Evolutionary conservation across 2,797 vertebrate genomes (phyloP).

Genomic region (Characodon lateralis): DNA sequence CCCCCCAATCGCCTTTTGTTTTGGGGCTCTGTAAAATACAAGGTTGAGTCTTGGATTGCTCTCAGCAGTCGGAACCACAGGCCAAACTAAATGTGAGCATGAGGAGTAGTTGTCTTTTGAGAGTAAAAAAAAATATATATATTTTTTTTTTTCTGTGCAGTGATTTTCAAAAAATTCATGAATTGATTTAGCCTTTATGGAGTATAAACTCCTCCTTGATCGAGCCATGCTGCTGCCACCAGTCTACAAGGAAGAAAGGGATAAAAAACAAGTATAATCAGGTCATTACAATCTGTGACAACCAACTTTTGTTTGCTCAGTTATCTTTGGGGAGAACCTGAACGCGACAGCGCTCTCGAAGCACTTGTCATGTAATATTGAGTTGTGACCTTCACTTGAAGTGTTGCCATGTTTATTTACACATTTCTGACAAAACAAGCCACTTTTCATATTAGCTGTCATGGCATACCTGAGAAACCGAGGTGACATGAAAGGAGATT

Average conservation of each 20-base stretch:
- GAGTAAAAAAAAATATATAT: conserved; percentile 48
- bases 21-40: conserved; percentile 77
- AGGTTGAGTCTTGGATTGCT: conserved; percentile 74
- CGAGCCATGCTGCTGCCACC: conserved; percentile 38
- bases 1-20: conserved; percentile 78
- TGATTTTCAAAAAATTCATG: conserved; percentile 65
- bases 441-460: conserved; percentile 82
- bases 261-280: conserved; percentile 75
- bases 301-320: conserved; percentile 80
- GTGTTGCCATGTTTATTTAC: conserved; percentile 83
- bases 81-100: conserved; percentile 76
- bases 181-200: conserved; percentile 45
- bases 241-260: conserved; percentile 25
- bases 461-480: conserved; percentile 70
- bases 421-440: conserved; percentile 82
- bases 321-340: conserved; percentile 78
- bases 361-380: conserved; percentile 80
- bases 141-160: conserved; percentile 21
- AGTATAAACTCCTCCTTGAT: conserved; percentile 52
- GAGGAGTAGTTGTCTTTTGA: conserved; percentile 76
- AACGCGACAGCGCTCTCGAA: conserved; percentile 66
- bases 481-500: conserved; percentile 79
- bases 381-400: conserved; percentile 82
- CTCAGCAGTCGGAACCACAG: conserved; percentile 75
- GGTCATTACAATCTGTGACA: conserved; percentile 80